Conservation (phyloP, 2,797 vertebrate genomes). For the Threskiornis aethiopicus region DNA sequence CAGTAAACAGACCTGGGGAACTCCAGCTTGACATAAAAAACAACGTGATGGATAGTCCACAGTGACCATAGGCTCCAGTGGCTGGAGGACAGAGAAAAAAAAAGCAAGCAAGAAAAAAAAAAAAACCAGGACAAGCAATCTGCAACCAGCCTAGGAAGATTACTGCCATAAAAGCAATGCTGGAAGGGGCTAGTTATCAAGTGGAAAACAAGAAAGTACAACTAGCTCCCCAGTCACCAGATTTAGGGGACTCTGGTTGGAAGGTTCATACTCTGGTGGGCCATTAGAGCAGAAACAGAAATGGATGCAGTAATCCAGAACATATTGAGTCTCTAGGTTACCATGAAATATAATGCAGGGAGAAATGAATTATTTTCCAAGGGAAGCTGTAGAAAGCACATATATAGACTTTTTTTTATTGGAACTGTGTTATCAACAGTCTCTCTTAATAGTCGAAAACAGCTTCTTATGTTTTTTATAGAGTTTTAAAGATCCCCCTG, state of each 20-base stretch:
- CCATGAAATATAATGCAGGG: slow-evolving; percentile 75
- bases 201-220: slow-evolving; percentile 74
- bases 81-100: slow-evolving; percentile 44
- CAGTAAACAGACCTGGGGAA: slow-evolving; percentile 28
- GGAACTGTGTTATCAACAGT: slow-evolving; percentile 71
- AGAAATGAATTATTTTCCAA: slow-evolving; percentile 75
- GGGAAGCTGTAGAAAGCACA: slow-evolving; percentile 69
- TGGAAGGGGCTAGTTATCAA: slow-evolving; percentile 77
- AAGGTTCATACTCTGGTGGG: slow-evolving; percentile 70
- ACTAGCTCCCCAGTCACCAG: slow-evolving; percentile 67
- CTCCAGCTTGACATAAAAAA: slow-evolving; percentile 54
- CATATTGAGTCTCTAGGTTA: slow-evolving; percentile 83
- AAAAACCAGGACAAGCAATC: slow-evolving; percentile 58
- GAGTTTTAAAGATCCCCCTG: slow-evolving; percentile 68
- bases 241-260: slow-evolving; percentile 76
- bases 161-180: slow-evolving; percentile 76
- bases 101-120: neutral
- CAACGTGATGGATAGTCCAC: slow-evolving; percentile 59
- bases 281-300: slow-evolving; percentile 79
- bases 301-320: slow-evolving; percentile 88
- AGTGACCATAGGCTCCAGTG: slow-evolving; percentile 49
- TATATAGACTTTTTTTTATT: slow-evolving; percentile 70
- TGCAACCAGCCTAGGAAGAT: slow-evolving; percentile 75
- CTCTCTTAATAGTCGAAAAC: slow-evolving; percentile 70
- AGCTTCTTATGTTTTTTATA: slow-evolving; percentile 72